These are phyloP conservation scores for Baccha elongata DNA, from an alignment of 2,888 invertebrate species.

Conservation along the genomic window DNA sequence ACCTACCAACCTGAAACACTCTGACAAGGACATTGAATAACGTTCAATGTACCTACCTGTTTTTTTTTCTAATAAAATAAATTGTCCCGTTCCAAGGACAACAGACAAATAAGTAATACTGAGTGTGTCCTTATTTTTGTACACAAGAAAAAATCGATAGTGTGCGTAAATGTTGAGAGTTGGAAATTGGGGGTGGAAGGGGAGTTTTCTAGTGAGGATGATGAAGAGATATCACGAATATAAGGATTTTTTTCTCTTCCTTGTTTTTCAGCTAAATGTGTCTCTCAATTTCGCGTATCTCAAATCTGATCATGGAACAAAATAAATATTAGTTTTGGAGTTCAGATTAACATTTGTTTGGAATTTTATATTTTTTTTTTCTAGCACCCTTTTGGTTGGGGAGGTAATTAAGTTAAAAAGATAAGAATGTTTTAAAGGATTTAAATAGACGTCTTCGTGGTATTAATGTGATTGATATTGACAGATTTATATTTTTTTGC, in stretches of 20 bases:
- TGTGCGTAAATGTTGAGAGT: conserved; percentile 18
- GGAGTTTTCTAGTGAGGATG: not conserved
- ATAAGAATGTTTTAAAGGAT: conserved; percentile 25
- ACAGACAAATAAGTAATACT: conserved; percentile 69
- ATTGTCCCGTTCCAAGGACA: conserved; percentile 53
- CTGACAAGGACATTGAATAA: conserved; percentile 24
- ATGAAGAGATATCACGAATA: conserved; percentile 39
- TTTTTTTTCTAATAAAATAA: conserved; percentile 4
- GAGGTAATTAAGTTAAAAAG: conserved; percentile 64
- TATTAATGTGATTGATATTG: not conserved
- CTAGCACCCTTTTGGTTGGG: not conserved
- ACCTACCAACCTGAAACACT: conserved; percentile 34
- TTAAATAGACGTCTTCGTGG: not conserved
- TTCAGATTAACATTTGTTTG: conserved; percentile 35
- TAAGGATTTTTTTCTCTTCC: conserved; percentile 25
- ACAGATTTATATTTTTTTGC: not conserved
- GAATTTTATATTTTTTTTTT: conserved; percentile 12
- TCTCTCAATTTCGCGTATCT: conserved; percentile 21
- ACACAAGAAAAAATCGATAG: conserved; percentile 38
- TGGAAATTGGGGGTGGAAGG: not conserved
- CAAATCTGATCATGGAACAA: conserved; percentile 39
- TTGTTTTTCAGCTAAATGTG: not conserved
- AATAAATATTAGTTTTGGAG: conserved; percentile 56
- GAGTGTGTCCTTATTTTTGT: conserved; percentile 40
- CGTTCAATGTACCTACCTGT: conserved; percentile 11